Evolutionary conservation across 2,113 vertebrate genomes (phyloP).

Genomic region (Erinaceus europaeus): DNA sequence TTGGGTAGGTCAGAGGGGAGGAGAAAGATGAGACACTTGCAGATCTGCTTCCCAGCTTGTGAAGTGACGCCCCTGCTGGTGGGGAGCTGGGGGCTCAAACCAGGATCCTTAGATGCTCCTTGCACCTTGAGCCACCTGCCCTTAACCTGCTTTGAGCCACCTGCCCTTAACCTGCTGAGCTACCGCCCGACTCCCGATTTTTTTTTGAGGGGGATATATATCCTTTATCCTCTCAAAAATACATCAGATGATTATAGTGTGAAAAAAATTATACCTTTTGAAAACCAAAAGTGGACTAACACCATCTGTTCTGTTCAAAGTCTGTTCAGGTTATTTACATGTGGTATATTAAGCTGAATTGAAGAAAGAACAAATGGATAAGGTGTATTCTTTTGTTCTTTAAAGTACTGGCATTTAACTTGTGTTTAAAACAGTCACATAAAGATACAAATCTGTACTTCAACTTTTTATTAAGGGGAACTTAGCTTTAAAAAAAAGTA

Average conservation of each 20-base stretch:
- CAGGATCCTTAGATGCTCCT: no score
- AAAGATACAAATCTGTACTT: background rate
- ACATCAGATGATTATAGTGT: constrained; percentile 18
- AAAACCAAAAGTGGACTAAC: constrained; percentile 1
- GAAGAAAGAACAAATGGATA: constrained; percentile 23
- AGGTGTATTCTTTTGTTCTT: constrained; percentile 11
- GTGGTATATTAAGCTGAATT: background rate
- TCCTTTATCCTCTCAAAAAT: constrained; percentile 41
- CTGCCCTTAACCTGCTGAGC: no score
- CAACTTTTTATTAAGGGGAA: constrained; percentile 17
- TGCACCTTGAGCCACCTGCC: no score
- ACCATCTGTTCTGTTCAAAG: constrained; percentile 4
- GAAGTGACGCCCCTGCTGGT: no score
- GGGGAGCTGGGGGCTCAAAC: no score
- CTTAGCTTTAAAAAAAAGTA: background rate
- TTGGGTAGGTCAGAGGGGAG: no score
- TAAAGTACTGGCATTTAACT: background rate
- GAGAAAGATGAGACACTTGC: no score
- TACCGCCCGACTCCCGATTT: no score
- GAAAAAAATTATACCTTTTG: constrained; percentile 33
- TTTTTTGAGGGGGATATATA: no score
- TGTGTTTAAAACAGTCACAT: constrained; percentile 8
- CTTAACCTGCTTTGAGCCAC: no score
- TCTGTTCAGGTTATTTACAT: constrained; percentile 53
- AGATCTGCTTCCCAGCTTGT: no score